phyloP scores from a whole-genome alignment of 2,113 vertebrate species.

The Cranoglanis bouderius region DNA sequence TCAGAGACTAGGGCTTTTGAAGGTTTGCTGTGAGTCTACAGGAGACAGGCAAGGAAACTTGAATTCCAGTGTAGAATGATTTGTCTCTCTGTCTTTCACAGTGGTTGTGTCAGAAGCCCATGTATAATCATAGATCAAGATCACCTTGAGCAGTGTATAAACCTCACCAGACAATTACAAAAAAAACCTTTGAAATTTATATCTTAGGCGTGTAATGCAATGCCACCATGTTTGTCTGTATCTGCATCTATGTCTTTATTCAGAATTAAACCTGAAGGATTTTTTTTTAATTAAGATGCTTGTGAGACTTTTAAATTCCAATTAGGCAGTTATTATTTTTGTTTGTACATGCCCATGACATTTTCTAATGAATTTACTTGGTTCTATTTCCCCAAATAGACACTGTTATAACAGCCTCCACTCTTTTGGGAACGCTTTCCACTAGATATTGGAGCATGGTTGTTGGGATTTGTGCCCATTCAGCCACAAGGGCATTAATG shows the following conservation, averaged over 20 bases:
- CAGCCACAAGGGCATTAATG: background rate
- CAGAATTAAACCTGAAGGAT: background rate
- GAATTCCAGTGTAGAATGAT: conserved; percentile 14
- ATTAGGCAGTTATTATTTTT: background rate
- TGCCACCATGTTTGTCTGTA: background rate
- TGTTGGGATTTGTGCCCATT: background rate
- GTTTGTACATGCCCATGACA: background rate
- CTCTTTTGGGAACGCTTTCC: background rate
- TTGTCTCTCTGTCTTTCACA: conserved; percentile 15
- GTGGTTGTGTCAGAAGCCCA: background rate
- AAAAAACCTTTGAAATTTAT: background rate
- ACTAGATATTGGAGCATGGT: background rate
- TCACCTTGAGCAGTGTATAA: conserved; percentile 1
- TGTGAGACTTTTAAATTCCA: background rate
- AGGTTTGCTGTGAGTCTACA: conserved; percentile 12
- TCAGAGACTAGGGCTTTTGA: conserved; percentile 14
- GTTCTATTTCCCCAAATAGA: background rate
- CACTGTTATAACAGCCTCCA: background rate
- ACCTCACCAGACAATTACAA: background rate
- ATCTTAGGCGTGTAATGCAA: background rate
- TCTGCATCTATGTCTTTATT: background rate
- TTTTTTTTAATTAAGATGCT: background rate
- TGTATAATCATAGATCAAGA: conserved; percentile 4
- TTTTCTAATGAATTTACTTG: background rate
- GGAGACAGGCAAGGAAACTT: conserved; percentile 18